Base-by-base conservation (phyloP, 2,888 invertebrate genomes). In the Dryococelus australis region DNA sequence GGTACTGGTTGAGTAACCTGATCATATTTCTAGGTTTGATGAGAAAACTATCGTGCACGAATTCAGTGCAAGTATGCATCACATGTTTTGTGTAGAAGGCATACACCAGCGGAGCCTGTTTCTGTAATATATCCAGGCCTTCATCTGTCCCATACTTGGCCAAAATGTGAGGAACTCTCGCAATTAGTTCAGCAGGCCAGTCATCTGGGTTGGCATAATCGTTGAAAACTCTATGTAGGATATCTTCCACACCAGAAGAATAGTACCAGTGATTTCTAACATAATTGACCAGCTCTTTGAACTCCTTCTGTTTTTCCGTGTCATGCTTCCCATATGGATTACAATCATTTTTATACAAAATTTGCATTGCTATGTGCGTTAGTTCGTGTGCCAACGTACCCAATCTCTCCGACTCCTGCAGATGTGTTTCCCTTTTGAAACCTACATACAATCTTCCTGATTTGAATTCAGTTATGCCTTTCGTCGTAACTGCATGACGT, bases 391-490 rank as follows among this genome's bases (percentile, higher is more conserved):
- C 65, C 20, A 65, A n/a, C 24, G 65, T 65, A n/a, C 65, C 65
- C 24, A 65, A 65, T 65, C 65, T 8, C 24, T 65, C 65, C 6
- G 65, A 65, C 65, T 65, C 65, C 16, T 65, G 24, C 8, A 65
- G 20, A 9, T 20, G 65, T 8, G 65, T 65, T 65, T 65, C 65
- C 8, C 65, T 65, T n/a, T 65, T 65, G n/a, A 65, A 65, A 65
- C 65, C 65, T 12, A 65, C 65, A 65, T 24, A 24, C 65, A 65
- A 20, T 24, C 65, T 65, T 0, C 65, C n/a, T 24, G 65, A 65
- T 65, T 24, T 65, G 65, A 65, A 65, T n/a, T 65, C 65, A 65
- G 65, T 65, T 65, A 24, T 65, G n/a, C 65, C 65, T n/a, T 65
- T 65, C n/a, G 65, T 65, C 24, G 65, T 65, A 0, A 9, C n/a